Conservation (phyloP, 2,888 invertebrate species). For the Cepaea hortensis region DNA sequence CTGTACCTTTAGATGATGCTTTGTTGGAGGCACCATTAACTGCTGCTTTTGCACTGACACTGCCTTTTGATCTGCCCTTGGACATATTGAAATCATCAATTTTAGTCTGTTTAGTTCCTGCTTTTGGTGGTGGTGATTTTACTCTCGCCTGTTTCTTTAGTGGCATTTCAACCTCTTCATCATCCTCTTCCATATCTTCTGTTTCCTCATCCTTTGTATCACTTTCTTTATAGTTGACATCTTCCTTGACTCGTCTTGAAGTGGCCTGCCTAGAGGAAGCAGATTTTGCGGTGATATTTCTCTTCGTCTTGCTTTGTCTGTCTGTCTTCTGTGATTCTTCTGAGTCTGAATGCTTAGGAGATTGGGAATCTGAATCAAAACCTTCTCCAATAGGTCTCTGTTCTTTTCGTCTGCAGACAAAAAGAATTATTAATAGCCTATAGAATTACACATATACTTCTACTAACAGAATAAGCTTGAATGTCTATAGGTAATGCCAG, state of each 20-base stretch:
- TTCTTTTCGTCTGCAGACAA: conserved; percentile 3
- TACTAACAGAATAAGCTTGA: too few species aligned
- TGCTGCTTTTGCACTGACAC: conserved; percentile 49
- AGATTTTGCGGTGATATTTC: not conserved
- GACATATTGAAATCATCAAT: conserved; percentile 57
- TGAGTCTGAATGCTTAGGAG: conserved; percentile 43
- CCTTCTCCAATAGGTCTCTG: conserved; percentile 40
- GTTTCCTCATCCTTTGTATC: conserved; percentile 35
- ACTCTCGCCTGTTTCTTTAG: conserved; percentile 30
- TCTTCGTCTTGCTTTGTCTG: conserved; percentile 30
- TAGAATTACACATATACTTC: not conserved
- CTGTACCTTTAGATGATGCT: conserved; percentile 33
- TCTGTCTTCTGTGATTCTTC: conserved; percentile 27
- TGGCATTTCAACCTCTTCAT: conserved; percentile 43
- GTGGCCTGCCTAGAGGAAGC: not conserved
- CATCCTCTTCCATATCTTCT: conserved; percentile 45
- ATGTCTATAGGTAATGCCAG: too few species aligned
- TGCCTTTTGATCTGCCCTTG: conserved; percentile 33
- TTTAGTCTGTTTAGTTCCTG: conserved; percentile 59
- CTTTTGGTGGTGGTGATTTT: conserved; percentile 51
- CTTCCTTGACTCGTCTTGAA: conserved; percentile 17
- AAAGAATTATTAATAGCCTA: not conserved
- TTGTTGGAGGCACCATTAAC: conserved; percentile 44
- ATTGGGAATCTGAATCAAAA: conserved; percentile 49
- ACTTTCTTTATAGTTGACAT: conserved; percentile 34